These are phyloP conservation scores for Tethea ocularis DNA, from an alignment of 2,888 invertebrate species.

Conservation along the genomic window DNA sequence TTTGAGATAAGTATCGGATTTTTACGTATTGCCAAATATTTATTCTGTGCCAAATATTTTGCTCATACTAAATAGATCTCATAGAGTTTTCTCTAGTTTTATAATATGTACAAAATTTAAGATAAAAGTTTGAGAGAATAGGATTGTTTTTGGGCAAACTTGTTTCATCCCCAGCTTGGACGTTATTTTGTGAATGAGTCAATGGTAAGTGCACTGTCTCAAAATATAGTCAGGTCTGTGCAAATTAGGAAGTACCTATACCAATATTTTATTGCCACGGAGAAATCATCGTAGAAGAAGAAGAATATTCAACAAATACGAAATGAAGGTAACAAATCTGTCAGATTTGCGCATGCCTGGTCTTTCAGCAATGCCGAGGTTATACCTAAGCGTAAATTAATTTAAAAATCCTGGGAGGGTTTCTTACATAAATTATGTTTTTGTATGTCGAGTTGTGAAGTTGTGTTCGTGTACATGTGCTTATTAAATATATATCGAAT, in stretches of 20 bases:
- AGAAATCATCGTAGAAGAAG: background rate
- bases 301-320: no score
- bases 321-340: no score
- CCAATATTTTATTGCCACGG: background rate
- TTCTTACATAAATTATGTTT: no score
- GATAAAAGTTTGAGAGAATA: background rate
- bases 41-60: slow-evolving; percentile 44
- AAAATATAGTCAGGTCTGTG: no score
- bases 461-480: slow-evolving; percentile 34
- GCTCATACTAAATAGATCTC: slow-evolving; percentile 38
- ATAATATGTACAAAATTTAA: slow-evolving; percentile 17
- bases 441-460: slow-evolving; percentile 12
- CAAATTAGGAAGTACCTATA: no score
- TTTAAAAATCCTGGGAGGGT: no score
- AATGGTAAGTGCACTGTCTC: no score
- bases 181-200: background rate
- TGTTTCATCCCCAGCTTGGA: background rate
- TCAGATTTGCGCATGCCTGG: no score
- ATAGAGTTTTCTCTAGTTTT: slow-evolving; percentile 30
- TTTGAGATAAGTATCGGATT: slow-evolving; percentile 1
- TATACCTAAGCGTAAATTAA: no score
- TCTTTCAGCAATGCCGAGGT: no score
- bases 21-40: slow-evolving; percentile 11
- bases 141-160: background rate
- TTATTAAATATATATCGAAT: slow-evolving; percentile 38